These are phyloP conservation scores for Microcaecilia unicolor DNA, from an alignment of 2,797 vertebrate species.

Conservation along the genomic window DNA sequence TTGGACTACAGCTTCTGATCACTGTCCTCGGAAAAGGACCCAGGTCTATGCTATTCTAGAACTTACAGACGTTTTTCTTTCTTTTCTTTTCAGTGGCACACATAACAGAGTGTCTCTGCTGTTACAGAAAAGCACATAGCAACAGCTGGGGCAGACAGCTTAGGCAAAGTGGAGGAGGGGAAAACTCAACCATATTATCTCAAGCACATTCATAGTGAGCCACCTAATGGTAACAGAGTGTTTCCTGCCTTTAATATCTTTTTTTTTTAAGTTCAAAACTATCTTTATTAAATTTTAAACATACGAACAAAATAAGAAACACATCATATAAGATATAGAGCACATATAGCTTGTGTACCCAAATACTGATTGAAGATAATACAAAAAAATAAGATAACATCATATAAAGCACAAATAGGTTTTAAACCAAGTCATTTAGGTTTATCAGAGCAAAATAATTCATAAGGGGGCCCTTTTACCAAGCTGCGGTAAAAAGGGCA, in stretches of 20 bases:
- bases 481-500: no score
- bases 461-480: no score
- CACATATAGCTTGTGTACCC: no score
- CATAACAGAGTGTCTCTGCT: constrained; percentile 5
- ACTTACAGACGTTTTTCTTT: constrained; percentile 23
- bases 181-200: not conserved
- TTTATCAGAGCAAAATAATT: no score
- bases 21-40: constrained; percentile 23
- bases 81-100: constrained; percentile 26
- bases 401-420: no score
- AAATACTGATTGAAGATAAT: no score
- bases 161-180: constrained; percentile 29
- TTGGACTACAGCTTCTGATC: constrained; percentile 21
- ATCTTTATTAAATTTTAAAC: no score
- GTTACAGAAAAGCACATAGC: constrained; percentile 15
- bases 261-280: no score
- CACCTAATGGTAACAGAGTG: constrained; percentile 52
- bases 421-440: no score
- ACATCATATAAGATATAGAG: no score
- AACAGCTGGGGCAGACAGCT: constrained; percentile 16
- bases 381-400: no score
- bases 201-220: constrained; percentile 50
- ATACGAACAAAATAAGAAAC: no score
- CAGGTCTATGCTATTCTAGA: constrained; percentile 26
- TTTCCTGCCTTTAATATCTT: not conserved